A percentile compares a stretch with the other conserved stretches of the same genome.
Evolutionary conservation across 2,113 vertebrate genomes (phyloP).

Genomic region (Lagenorhynchus albirostris): DNA sequence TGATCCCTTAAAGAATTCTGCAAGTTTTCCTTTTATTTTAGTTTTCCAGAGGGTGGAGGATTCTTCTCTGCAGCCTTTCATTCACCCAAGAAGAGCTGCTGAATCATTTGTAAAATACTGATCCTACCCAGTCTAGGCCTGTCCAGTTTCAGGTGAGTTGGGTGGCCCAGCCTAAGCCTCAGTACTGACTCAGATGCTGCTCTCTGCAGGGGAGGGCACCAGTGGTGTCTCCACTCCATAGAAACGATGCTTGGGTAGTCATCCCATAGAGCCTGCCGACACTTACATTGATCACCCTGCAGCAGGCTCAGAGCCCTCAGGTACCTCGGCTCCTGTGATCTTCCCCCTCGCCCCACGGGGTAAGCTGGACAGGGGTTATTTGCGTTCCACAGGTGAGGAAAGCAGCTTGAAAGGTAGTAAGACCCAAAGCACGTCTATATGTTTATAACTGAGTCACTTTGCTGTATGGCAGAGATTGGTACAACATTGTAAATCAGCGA

Average conservation of each 20-base stretch:
- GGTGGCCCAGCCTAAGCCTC: not conserved
- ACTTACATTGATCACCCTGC: too few relatives aligned
- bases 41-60: not conserved
- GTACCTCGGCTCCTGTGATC: fast-evolving
- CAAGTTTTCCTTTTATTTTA: not conserved
- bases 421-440: not conserved
- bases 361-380: not conserved
- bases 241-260: not conserved
- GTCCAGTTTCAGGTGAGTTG: not conserved
- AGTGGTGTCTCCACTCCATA: fast-evolving
- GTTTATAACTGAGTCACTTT: too few relatives aligned
- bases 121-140: too few relatives aligned
- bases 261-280: not conserved
- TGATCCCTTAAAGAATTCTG: not conserved
- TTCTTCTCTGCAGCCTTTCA: not conserved
- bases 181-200: too few relatives aligned
- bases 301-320: not conserved
- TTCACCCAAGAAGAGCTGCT: not conserved
- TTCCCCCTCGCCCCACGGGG: not conserved
- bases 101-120: not conserved
- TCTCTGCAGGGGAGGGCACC: not conserved
- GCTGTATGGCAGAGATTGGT: too few relatives aligned
- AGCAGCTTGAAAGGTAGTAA: not conserved
- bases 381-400: not conserved
- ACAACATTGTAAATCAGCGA: too few relatives aligned